A percentile compares a stretch with the other conserved stretches of the same genome.
phyloP scores from a whole-genome alignment of 2,113 vertebrate species.

The Natator depressus region DNA sequence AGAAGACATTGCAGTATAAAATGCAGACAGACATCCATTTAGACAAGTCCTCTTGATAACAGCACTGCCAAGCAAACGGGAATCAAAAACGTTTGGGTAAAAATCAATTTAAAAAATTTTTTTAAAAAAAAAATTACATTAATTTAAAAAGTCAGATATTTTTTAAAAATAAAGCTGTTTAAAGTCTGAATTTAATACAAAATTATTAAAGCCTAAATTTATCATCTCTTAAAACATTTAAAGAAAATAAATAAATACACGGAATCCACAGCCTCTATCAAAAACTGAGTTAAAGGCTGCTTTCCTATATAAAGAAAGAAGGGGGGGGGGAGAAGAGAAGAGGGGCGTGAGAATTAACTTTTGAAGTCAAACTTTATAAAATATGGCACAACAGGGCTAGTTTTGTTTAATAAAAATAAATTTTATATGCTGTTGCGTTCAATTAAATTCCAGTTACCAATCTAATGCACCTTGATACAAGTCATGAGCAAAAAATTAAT shows the following conservation, averaged over 20 bases:
- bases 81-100: background rate
- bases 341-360: background rate
- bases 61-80: background rate
- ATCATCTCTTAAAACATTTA: background rate
- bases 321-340: accelerated
- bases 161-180: background rate
- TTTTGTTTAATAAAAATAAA: background rate
- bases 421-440: background rate
- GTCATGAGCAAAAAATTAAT: background rate
- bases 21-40: background rate
- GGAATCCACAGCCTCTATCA: background rate
- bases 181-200: background rate
- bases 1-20: background rate
- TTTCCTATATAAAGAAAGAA: background rate
- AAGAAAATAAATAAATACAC: background rate
- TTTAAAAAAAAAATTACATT: no score
- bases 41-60: background rate
- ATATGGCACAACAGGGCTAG: background rate
- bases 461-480: no score
- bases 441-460: background rate
- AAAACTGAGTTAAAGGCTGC: background rate
- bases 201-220: background rate
- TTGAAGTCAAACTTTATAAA: background rate
- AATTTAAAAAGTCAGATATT: background rate
- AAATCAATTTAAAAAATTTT: background rate